Evolutionary conservation across 1,140 invertebrate species (phyloP).

Genomic region (Drosophila kohkoa): DNA sequence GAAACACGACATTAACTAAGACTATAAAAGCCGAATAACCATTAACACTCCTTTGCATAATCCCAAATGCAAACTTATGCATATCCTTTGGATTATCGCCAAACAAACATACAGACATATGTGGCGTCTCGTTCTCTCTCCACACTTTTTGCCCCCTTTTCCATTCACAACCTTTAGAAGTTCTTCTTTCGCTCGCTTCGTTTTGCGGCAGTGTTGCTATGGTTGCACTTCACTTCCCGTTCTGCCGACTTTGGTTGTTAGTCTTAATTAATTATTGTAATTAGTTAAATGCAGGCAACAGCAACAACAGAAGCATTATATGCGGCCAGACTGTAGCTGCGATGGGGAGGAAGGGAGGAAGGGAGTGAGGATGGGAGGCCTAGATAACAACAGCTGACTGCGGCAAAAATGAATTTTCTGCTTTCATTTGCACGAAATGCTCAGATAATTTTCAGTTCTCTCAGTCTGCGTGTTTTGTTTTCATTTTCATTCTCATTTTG

Average conservation of each 20-base stretch:
- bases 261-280: conserved; percentile 78
- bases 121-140: background rate
- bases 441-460: conserved; percentile 68
- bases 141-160: too few species aligned
- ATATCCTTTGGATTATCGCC: conserved; percentile 38
- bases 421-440: conserved; percentile 74
- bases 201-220: conserved; percentile 43
- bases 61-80: conserved; percentile 32
- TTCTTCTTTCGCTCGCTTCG: conserved; percentile 33
- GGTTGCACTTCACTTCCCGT: conserved; percentile 42
- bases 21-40: conserved; percentile 10
- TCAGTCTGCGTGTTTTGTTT: conserved; percentile 68
- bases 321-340: conserved; percentile 14
- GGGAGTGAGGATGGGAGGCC: conserved; percentile 13
- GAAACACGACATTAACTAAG: conserved; percentile 7
- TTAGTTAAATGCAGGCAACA: conserved; percentile 73
- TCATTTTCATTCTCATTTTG: conserved; percentile 54
- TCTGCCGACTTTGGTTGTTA: conserved; percentile 65
- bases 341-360: too few species aligned
- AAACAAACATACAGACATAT: conserved; percentile 5
- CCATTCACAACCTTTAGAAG: background rate
- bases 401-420: conserved; percentile 76
- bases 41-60: conserved; percentile 34
- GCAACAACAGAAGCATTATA: conserved; percentile 9
- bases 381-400: conserved; percentile 73